Evolutionary conservation across 2,113 vertebrate genomes (phyloP).

Genomic region (Muscicapa adusta): DNA sequence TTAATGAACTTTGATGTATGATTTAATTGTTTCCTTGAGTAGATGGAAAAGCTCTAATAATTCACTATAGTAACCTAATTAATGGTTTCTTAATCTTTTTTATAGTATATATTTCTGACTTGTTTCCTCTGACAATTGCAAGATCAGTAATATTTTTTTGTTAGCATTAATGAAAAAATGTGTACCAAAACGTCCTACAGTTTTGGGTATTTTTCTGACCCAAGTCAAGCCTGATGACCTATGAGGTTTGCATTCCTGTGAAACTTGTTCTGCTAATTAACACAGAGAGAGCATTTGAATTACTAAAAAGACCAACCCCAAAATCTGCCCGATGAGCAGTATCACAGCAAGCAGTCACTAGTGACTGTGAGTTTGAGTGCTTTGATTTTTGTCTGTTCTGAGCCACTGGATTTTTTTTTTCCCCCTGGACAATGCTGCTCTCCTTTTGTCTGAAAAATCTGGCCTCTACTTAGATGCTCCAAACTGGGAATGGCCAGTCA

Average conservation of each 20-base stretch:
- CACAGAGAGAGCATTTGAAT: neutral
- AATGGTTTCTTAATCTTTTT: neutral
- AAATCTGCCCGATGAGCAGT: neutral
- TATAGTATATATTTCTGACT: neutral
- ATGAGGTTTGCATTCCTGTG: neutral
- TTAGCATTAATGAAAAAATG: neutral
- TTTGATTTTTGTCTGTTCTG: neutral
- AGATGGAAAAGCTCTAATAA: neutral
- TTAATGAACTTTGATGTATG: neutral
- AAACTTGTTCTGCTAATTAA: neutral
- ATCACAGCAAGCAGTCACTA: neutral
- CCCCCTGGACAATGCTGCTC: neutral
- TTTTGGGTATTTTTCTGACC: neutral
- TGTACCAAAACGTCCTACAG: neutral
- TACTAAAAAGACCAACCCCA: neutral
- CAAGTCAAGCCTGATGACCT: neutral
- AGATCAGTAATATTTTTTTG: neutral
- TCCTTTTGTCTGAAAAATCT: neutral
- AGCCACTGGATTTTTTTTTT: neutral
- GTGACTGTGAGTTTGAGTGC: neutral
- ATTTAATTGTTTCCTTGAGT: neutral
- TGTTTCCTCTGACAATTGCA: neutral
- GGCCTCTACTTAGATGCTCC: neutral
- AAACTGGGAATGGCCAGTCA: neutral
- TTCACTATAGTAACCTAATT: neutral